Conservation (phyloP, 1,140 invertebrate genomes). For the Zaprionus lachaisei region DNA sequence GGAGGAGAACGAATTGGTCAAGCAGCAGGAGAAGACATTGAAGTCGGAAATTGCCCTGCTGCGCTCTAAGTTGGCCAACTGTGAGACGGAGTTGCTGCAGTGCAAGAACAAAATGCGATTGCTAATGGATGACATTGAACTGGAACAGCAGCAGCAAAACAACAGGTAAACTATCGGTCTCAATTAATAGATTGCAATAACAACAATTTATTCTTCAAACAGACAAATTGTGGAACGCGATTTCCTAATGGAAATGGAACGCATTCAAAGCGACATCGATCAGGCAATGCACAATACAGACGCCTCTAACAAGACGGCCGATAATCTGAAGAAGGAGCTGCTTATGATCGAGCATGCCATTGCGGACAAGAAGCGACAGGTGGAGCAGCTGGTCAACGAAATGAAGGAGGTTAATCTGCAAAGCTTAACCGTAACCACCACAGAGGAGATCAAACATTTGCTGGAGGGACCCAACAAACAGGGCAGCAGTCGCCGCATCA, state of each 20-base stretch:
- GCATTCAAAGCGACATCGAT: slow-evolving; percentile 92
- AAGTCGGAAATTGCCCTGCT: slow-evolving; percentile 93
- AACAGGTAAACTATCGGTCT: slow-evolving; percentile 58
- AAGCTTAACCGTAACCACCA: slow-evolving; percentile 92
- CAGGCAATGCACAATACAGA: slow-evolving; percentile 92
- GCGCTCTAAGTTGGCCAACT: slow-evolving; percentile 93
- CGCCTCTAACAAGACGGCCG: slow-evolving; percentile 91
- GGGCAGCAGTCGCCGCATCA: slow-evolving; percentile 94
- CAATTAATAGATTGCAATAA: slow-evolving; percentile 5
- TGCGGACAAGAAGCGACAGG: slow-evolving; percentile 93
- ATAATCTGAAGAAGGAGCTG: slow-evolving; percentile 92
- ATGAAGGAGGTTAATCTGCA: slow-evolving; percentile 97
- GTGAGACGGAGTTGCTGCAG: slow-evolving; percentile 94
- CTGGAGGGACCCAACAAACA: slow-evolving; percentile 93
- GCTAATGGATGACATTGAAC: slow-evolving; percentile 88
- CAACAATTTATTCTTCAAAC: slow-evolving; percentile 19
- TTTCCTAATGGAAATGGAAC: slow-evolving; percentile 91
- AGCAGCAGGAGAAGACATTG: slow-evolving; percentile 93
- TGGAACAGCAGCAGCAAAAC: slow-evolving; percentile 84
- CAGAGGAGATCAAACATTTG: slow-evolving; percentile 92
- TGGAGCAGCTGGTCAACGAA: slow-evolving; percentile 93
- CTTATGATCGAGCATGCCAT: slow-evolving; percentile 91
- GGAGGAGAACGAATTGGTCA: slow-evolving; percentile 94
- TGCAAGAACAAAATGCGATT: slow-evolving; percentile 95
- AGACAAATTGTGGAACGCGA: slow-evolving; percentile 90